Percentiles rank a stretch among this genome's conserved stretches.
These are phyloP conservation scores for Euglossa dilemma DNA, from an alignment of 1,140 invertebrate genomes.

Conservation along the genomic window DNA sequence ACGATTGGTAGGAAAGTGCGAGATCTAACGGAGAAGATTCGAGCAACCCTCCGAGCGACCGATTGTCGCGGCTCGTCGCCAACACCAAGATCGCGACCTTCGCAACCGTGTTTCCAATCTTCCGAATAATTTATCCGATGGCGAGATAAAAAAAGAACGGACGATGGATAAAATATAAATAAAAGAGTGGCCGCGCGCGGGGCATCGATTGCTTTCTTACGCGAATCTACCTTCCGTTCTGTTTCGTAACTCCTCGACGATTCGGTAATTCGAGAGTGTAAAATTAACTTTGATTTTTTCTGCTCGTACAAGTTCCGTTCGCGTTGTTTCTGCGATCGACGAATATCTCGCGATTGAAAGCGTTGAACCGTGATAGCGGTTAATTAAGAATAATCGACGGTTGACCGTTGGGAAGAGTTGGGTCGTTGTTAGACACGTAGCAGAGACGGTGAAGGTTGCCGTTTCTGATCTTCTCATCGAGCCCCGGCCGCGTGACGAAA, in stretches of 20 bases:
- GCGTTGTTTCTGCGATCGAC: neutral
- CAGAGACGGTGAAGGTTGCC: neutral
- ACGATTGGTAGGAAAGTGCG: no score
- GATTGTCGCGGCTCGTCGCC: no score
- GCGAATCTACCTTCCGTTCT: neutral
- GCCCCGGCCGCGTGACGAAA: neutral
- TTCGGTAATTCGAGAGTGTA: neutral
- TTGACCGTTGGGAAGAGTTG: neutral
- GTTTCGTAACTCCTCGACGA: neutral
- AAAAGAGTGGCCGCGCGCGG: no score
- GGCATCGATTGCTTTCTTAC: neutral
- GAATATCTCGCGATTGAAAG: neutral
- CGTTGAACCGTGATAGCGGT: neutral
- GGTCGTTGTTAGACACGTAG: neutral
- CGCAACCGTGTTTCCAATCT: no score
- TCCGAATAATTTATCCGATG: neutral
- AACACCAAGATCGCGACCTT: neutral
- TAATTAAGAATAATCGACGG: slow-evolving; percentile 16
- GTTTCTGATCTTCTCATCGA: neutral
- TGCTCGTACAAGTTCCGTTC: neutral
- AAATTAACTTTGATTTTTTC: neutral
- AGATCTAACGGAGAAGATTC: no score
- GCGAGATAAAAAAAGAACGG: neutral
- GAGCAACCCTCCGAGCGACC: no score
- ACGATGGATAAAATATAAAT: neutral